phyloP scores from a whole-genome alignment of 2,797 vertebrate genomes.

The Bovichtus variegatus region DNA sequence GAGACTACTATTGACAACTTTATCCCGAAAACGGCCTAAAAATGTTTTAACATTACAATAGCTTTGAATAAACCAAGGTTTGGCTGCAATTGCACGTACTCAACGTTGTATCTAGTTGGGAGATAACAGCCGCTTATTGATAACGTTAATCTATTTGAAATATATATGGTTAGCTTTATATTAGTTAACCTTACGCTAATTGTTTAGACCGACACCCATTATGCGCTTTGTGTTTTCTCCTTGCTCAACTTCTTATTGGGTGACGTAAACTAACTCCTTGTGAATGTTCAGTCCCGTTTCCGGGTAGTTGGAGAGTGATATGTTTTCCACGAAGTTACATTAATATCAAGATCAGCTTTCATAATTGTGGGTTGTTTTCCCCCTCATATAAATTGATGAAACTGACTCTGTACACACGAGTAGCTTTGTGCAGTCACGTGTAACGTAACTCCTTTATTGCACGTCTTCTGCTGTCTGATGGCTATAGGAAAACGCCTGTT shows the following conservation, averaged over 20 bases:
- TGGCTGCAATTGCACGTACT: neutral
- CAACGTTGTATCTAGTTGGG: neutral
- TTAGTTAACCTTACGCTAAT: neutral
- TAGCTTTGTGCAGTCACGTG: neutral
- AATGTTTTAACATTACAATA: too few species aligned
- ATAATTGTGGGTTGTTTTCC: neutral
- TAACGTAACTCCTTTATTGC: neutral
- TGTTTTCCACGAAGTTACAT: neutral
- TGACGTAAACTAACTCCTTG: neutral
- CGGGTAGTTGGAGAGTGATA: neutral
- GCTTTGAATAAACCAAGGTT: neutral
- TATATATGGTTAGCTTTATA: neutral
- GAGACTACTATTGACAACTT: neutral
- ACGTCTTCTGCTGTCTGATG: neutral
- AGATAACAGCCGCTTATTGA: too few species aligned
- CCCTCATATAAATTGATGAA: too few species aligned
- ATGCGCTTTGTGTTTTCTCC: neutral
- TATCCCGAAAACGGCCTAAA: neutral
- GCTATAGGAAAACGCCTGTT: constrained; percentile 1
- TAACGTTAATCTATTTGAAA: neutral
- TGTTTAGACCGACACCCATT: neutral
- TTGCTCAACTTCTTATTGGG: neutral
- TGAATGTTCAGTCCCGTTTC: neutral
- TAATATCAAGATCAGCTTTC: neutral
- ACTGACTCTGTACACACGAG: neutral